Evolutionary conservation across 2,113 vertebrate genomes (phyloP).

Genomic region (Grallaria varia): DNA sequence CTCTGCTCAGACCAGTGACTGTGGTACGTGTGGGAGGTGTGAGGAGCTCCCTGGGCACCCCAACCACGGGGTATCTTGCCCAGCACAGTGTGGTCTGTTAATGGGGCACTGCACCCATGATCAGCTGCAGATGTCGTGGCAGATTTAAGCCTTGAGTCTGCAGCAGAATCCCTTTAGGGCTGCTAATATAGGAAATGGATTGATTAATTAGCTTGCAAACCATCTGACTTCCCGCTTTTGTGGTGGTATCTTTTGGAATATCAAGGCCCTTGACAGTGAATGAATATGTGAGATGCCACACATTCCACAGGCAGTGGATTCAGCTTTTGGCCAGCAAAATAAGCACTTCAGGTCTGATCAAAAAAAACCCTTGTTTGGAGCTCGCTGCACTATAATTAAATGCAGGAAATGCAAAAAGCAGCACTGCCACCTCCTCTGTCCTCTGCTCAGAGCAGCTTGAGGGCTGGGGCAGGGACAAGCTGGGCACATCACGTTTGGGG

Average conservation of each 20-base stretch:
- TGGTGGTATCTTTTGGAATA: not conserved
- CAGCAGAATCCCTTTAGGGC: constrained; percentile 36
- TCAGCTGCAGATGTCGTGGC: not conserved
- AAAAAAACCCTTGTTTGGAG: not conserved
- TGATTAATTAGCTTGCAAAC: constrained; percentile 28
- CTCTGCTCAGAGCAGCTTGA: not conserved
- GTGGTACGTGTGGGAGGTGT: not conserved
- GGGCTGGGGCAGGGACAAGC: not conserved
- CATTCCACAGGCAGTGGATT: not conserved
- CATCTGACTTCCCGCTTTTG: not conserved
- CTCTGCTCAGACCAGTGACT: not conserved
- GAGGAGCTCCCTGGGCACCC: not conserved
- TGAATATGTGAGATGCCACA: constrained; percentile 1
- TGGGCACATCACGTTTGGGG: not conserved
- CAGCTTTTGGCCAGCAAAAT: not conserved
- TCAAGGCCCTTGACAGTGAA: not conserved
- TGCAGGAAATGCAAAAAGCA: not conserved
- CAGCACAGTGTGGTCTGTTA: not conserved
- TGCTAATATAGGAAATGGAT: not conserved
- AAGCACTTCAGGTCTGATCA: not conserved
- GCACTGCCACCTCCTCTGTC: not conserved
- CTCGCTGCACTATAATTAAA: not conserved
- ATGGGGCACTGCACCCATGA: not conserved
- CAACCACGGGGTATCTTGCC: not conserved
- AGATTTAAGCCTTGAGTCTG: not conserved